Percentiles rank a stretch among this genome's conserved stretches.
Evolutionary conservation across 2,888 invertebrate genomes (phyloP).

Genomic region (Matsumyia berberina): DNA sequence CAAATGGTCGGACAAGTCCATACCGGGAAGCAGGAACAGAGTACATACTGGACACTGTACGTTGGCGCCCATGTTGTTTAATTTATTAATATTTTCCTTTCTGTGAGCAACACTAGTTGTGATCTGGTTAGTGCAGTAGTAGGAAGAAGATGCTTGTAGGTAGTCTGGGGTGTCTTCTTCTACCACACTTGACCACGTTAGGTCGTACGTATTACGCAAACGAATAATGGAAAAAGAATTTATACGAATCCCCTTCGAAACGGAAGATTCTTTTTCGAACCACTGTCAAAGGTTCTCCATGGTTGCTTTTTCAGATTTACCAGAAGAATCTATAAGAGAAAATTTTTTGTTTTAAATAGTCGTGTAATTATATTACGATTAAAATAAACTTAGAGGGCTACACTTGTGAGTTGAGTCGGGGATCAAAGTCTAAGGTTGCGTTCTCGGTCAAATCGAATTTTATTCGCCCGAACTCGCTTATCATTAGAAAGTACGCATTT

Average conservation of each 20-base stretch:
- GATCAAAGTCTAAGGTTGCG: no score
- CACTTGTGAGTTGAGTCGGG: no score
- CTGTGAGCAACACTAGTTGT: slow-evolving; percentile 16
- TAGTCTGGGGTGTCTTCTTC: neutral
- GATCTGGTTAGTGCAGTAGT: slow-evolving; percentile 19
- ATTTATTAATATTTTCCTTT: slow-evolving; percentile 29
- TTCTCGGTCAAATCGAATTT: no score
- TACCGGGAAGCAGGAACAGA: slow-evolving; percentile 92
- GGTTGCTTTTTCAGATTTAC: slow-evolving; percentile 24
- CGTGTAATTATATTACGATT: neutral
- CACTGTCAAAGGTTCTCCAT: slow-evolving; percentile 70
- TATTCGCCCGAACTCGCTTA: no score
- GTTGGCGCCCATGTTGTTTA: slow-evolving; percentile 81
- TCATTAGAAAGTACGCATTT: no score
- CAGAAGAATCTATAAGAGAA: slow-evolving; percentile 42
- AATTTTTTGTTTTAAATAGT: neutral
- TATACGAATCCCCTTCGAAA: slow-evolving; percentile 50
- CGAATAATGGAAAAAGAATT: slow-evolving; percentile 40
- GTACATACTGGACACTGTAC: slow-evolving; percentile 93
- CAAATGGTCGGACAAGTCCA: slow-evolving; percentile 91
- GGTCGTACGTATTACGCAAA: slow-evolving; percentile 44
- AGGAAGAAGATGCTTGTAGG: slow-evolving; percentile 7
- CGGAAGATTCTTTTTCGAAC: slow-evolving; percentile 63
- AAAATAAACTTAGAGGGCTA: no score
- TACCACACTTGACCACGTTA: slow-evolving; percentile 10